Evolutionary conservation across 2,797 vertebrate genomes (phyloP), one percentile per base, ranked within the genome.

Genomic region (Linurgus olivaceus): DNA sequence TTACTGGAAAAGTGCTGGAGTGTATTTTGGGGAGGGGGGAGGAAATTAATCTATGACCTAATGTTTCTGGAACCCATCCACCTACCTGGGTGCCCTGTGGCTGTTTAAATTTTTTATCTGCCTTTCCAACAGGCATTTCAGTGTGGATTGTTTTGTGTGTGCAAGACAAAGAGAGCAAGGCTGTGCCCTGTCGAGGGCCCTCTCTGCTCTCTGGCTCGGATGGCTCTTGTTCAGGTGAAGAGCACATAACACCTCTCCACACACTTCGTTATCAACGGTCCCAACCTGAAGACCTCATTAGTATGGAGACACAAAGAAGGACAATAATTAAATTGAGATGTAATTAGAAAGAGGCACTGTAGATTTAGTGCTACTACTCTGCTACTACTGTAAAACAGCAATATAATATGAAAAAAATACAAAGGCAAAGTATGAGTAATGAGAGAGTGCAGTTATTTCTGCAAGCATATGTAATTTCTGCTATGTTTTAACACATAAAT

Each of bases 31-130:
- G 90, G 80, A 75, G 61, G 65, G 55, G 9, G 10, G 2, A 0
- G 37, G 48, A 87, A 81, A 75, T 88, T 89, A 68, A 81, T 83
- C 90, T 83, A 95, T 98, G 97, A 98, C 91, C 91, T 97, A 95
- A 97, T 96, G 90, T 58, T 96, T 96, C 96, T 98, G 97, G 97
- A 97, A 92, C 28, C 24, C 63, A 62, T 95, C 96, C 96, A 71
- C 15, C 83, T 95, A 96, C 90, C 93, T 88, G 83, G 68, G 66
- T 96, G 94, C 97, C 97, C 95, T 61, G 62, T 91, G 96, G 97
- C 96, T 97, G 91, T 96, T 97, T 94, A 83, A 91, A 82, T 85
- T 90, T 75, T 96, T 66, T 58, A 54, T 88, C 84, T 93, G 71
- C 71, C 76, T 95, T 97, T 94, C 96, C 95, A 97, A 89, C 82